Evolutionary conservation across 2,797 vertebrate genomes (phyloP), one percentile per base, ranked within the genome.

Genomic region (Tenualosa ilisha): DNA sequence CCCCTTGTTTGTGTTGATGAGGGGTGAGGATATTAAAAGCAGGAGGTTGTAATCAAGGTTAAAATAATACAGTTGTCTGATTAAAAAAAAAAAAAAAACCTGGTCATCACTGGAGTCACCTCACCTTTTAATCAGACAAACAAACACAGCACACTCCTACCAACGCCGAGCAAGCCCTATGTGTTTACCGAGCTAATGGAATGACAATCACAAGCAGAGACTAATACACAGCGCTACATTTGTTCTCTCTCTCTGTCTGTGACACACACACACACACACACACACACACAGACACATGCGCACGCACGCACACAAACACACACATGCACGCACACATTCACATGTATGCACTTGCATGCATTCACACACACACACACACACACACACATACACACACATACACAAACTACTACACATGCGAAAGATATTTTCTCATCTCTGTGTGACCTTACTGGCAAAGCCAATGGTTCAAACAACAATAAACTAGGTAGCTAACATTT

Each of bases 21-120:
- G 93, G 91, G 86, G 84, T 85, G 93, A 93, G 91, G 94, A 94
- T 91, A 92, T 92, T 89, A 94, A 92, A 93, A 92, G 92, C 88
- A 92, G 92, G 89, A 91, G 88, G 92, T 92, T 94, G 95, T 95
- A 95, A 96, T 95, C 94, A 95, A 94, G 93, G 94, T 93, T 91
- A 93, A 94, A 95, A 94, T 95, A 92, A 94, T 91, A 90, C 91
- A 93, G 89, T 79, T 89, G 91, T 90, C 93, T 95, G 95, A 95
- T 95, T 95, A 94, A 93, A 93, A 93, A 93, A 75, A 94, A 93
- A 93, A 93, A 93, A 75, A 75, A 75, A 75, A 75, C 9, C 61
- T 75, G 68, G 68, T 75, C 68, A 75, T 75, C 68, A 75, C 31
- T 75, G 37, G 68, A 31, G 40, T 75, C 31, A 17, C 91, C 90